A percentile compares a stretch with the other conserved stretches of the same genome.
These are phyloP conservation scores for Papilio helenus DNA, from an alignment of 1,140 invertebrate genomes.

Conservation along the genomic window DNA sequence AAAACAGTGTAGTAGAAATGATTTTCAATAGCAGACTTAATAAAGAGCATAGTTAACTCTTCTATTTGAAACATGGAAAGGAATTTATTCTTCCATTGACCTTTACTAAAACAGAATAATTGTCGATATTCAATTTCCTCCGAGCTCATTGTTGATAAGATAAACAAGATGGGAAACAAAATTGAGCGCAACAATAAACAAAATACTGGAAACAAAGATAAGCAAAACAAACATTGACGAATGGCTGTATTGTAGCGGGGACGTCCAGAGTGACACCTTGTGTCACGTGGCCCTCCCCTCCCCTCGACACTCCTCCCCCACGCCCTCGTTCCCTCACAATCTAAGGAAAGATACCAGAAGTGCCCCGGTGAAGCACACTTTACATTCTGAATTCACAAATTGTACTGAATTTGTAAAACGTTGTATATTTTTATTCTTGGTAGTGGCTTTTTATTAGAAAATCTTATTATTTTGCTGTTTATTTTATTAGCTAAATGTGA, in stretches of 20 bases:
- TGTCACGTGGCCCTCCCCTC: constrained; percentile 30
- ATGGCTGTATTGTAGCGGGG: constrained; percentile 46
- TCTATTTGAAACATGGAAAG: background rate
- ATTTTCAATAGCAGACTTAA: background rate
- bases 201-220: constrained; percentile 41
- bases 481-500: background rate
- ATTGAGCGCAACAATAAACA: constrained; percentile 34
- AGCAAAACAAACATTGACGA: constrained; percentile 51
- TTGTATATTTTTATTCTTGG: constrained; percentile 19
- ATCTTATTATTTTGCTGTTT: background rate
- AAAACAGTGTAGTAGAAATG: background rate
- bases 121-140: constrained; percentile 14
- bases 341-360: constrained; percentile 39
- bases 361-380: constrained; percentile 36
- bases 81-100: background rate
- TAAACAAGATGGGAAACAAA: constrained; percentile 24
- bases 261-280: constrained; percentile 44
- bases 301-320: background rate
- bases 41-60: background rate
- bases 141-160: constrained; percentile 23
- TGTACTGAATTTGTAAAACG: constrained; percentile 36
- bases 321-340: constrained; percentile 28
- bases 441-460: background rate
- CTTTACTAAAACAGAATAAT: constrained; percentile 11
- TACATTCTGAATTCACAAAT: constrained; percentile 34